Percentiles rank a stretch among this genome's conserved stretches.
These are phyloP conservation scores for Oreochromis tanganicae DNA, from an alignment of 2,113 vertebrate genomes.

Conservation along the genomic window DNA sequence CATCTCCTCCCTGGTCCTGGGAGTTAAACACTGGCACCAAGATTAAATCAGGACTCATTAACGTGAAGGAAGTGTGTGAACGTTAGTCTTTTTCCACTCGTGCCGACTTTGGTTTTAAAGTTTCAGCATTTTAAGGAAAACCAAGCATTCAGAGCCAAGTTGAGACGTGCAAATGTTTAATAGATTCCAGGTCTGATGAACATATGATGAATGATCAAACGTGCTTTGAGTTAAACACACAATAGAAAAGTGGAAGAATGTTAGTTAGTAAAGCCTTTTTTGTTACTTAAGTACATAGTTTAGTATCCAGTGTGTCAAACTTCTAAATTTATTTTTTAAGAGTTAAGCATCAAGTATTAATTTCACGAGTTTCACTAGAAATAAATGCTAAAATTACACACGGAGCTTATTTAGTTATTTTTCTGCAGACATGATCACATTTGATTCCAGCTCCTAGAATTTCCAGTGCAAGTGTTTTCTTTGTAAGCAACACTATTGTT, in stretches of 20 bases:
- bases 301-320: background rate
- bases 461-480: background rate
- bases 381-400: background rate
- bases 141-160: background rate
- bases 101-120: background rate
- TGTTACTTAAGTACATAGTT: background rate
- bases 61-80: background rate
- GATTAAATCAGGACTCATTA: background rate
- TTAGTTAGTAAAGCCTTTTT: background rate
- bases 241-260: rapidly evolving
- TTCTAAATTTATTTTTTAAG: background rate
- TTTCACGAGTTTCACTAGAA: background rate
- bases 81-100: background rate
- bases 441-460: background rate
- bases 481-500: background rate
- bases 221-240: background rate
- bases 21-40: background rate
- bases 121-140: background rate
- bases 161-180: background rate
- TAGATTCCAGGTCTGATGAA: background rate
- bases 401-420: background rate
- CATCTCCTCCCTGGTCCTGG: background rate
- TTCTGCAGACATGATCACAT: background rate
- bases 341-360: background rate
- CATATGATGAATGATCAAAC: background rate